A percentile compares a stretch with the other conserved stretches of the same genome.
Conservation (phyloP, 2,797 vertebrate species). For the Propithecus deckenii region DNA sequence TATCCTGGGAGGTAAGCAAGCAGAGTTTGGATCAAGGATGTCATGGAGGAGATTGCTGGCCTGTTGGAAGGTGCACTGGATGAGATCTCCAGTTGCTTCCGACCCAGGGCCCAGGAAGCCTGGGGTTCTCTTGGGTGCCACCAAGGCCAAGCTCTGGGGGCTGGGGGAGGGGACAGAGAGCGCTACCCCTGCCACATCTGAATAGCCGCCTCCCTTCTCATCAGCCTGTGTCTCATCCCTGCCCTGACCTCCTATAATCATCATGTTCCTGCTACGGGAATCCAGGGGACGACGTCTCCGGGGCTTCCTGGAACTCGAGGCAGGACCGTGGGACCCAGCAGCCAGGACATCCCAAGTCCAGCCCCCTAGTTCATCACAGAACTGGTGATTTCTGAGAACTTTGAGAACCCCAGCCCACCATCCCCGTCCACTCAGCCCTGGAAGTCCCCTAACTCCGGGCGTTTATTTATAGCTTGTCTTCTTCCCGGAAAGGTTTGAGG, state of each 20-base stretch:
- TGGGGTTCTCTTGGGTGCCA: not conserved
- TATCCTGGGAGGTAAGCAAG: not conserved
- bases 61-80: not conserved
- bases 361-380: not conserved
- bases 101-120: not conserved
- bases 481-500: not conserved
- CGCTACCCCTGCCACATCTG: no score
- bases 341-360: not conserved
- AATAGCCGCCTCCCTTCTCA: not conserved
- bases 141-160: not conserved
- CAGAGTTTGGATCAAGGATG: not conserved
- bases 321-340: not conserved
- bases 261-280: not conserved
- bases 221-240: not conserved
- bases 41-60: not conserved
- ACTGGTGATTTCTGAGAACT: not conserved
- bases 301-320: not conserved
- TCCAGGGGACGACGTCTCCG: not conserved
- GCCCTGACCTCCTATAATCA: not conserved
- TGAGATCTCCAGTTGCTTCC: not conserved
- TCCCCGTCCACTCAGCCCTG: not conserved
- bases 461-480: not conserved
- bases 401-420: not conserved
- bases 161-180: not conserved
- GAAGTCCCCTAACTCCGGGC: not conserved